Conservation (phyloP, 2,888 invertebrate species). For the Pasiphila rectangulata region DNA sequence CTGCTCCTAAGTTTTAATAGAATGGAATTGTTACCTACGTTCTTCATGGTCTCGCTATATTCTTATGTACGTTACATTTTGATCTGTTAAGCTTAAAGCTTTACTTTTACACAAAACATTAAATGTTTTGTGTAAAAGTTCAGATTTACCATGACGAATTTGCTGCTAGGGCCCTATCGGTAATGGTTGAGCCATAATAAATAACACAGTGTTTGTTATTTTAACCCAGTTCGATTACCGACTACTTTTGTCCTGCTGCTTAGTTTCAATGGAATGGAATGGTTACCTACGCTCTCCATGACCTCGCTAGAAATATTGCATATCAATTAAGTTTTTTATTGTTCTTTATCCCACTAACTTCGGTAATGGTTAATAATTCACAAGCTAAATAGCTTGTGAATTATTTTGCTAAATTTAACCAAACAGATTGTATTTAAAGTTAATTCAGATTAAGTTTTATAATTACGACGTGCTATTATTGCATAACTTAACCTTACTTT, state of each 20-base stretch:
- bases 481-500: too few relatives aligned
- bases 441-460: too few relatives aligned
- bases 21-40: slow-evolving; percentile 16
- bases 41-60: not conserved
- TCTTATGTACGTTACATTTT: slow-evolving; percentile 3
- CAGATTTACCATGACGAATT: slow-evolving; percentile 33
- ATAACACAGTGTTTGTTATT: slow-evolving; percentile 68
- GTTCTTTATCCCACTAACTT: too few relatives aligned
- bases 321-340: too few relatives aligned
- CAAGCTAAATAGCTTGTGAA: too few relatives aligned
- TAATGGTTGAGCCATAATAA: too few relatives aligned
- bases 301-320: too few relatives aligned
- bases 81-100: not conserved
- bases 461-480: too few relatives aligned
- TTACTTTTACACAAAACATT: too few relatives aligned
- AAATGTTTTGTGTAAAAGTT: slow-evolving; percentile 28
- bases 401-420: too few relatives aligned
- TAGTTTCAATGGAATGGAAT: slow-evolving; percentile 29
- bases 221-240: slow-evolving; percentile 65
- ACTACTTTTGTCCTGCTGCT: slow-evolving; percentile 36
- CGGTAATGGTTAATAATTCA: too few relatives aligned
- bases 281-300: not conserved
- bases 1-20: slow-evolving; percentile 29
- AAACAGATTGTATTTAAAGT: too few relatives aligned
- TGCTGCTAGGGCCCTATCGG: slow-evolving; percentile 44